Evolutionary conservation across 2,113 vertebrate species (phyloP), one percentile per base, ranked within the genome.

Genomic region (Cnemophilus loriae): DNA sequence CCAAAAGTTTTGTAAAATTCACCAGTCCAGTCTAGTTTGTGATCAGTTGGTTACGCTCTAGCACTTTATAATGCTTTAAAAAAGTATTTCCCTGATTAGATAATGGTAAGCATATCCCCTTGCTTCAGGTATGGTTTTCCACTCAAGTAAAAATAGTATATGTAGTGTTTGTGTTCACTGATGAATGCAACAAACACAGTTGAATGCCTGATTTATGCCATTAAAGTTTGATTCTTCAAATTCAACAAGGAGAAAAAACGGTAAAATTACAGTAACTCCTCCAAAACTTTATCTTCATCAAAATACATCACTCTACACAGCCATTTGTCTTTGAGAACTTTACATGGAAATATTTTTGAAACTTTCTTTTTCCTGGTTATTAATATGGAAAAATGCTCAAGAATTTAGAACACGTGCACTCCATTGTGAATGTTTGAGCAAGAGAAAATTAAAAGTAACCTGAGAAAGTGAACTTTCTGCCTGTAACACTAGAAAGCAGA

Each of bases 11-110:
- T 82, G 28, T 1, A 50, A 89, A 89, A 63, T 26, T 27, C 1
- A 8, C 7, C 0, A 0, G 9, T 64, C n/a, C 17, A 28, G 33
- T 33, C 60, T 64, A 67, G 44, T 59, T 27, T 73, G 26, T 27
- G n/a, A 64, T 75, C 26, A 61, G 6, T 50, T 83, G 78, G 79
- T 60, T 53, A 46, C 15, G 10, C 23, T 63, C 24, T 24, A 71
- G 39, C 11, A 88, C 80, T 59, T 94, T 56, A 76, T 14, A 37
- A 73, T 80, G 27, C 14, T 74, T 85, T 55, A 28, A 82, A 67
- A 79, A 44, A 50, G 33, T 2, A 39, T 50, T 61, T 50, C 6
- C 11, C 42, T 59, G 10, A 80, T 65, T 13, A 73, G 30, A 41
- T 24, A 82, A 27, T 18, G 16, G 28, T 30, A 91, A 69, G 47